Percentiles rank a stretch among this genome's conserved stretches.
Evolutionary conservation across 2,888 invertebrate genomes (phyloP).

Genomic region (Drosophila infuscata): DNA sequence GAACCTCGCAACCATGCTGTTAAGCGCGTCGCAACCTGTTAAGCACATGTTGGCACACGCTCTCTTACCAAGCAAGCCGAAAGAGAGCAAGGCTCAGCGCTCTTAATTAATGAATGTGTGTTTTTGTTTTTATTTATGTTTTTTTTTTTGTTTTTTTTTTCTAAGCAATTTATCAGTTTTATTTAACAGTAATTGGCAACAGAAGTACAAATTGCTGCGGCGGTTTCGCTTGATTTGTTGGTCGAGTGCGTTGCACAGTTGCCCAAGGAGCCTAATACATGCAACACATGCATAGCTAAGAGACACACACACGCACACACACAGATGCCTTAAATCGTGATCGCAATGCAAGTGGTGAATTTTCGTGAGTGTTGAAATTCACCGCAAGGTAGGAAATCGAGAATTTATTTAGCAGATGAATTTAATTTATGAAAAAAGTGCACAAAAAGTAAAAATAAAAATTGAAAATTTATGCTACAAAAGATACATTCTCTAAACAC

Average conservation of each 20-base stretch:
- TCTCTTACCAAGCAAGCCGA: neutral
- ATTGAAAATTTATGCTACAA: too few species aligned
- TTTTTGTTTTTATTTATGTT: constrained; percentile 2
- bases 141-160: neutral
- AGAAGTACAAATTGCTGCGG: neutral
- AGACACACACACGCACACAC: neutral
- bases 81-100: constrained; percentile 25
- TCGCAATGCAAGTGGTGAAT: too few species aligned
- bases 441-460: too few species aligned
- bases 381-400: too few species aligned
- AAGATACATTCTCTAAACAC: too few species aligned
- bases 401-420: too few species aligned
- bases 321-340: too few species aligned
- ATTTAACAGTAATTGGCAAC: neutral
- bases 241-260: neutral
- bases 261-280: neutral
- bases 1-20: constrained; percentile 15
- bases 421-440: too few species aligned
- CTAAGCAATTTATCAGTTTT: neutral
- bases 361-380: too few species aligned
- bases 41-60: constrained; percentile 19
- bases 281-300: neutral
- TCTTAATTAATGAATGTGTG: constrained; percentile 17
- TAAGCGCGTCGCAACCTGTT: constrained; percentile 32
- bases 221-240: constrained; percentile 17